Percentiles rank a stretch among this genome's conserved stretches.
phyloP scores from a whole-genome alignment of 2,888 invertebrate species.

The Phengaris alcon region DNA sequence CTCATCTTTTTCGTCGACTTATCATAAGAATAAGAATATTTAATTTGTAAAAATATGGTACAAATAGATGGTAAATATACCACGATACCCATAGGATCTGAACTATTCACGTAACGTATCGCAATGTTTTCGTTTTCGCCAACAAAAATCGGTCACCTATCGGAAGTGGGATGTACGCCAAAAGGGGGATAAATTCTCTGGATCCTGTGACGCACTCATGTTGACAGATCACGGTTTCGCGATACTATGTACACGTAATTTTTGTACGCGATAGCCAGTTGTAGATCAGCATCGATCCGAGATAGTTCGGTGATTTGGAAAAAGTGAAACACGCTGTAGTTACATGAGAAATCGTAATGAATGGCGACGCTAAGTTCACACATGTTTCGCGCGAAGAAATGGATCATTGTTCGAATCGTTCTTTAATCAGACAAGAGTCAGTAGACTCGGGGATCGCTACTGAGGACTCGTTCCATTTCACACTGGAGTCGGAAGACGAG shows the following conservation, averaged over 20 bases:
- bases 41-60: no score
- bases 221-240: constrained; percentile 15
- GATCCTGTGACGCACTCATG: constrained; percentile 15
- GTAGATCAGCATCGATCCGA: background rate
- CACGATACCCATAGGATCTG: background rate
- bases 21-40: background rate
- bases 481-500: constrained; percentile 48
- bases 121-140: background rate
- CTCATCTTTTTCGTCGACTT: background rate
- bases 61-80: no score
- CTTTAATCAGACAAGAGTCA: constrained; percentile 46
- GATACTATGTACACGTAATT: background rate
- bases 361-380: constrained; percentile 47
- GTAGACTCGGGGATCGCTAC: constrained; percentile 54
- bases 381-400: constrained; percentile 42
- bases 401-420: constrained; percentile 36
- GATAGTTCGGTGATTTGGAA: background rate
- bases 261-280: constrained; percentile 5
- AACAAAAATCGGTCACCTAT: constrained; percentile 2
- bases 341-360: constrained; percentile 39
- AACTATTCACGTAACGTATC: background rate
- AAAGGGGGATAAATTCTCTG: constrained; percentile 11
- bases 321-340: constrained; percentile 45
- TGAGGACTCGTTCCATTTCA: constrained; percentile 36
- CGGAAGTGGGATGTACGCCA: constrained; percentile 13